A percentile compares a stretch with the other conserved stretches of the same genome.
Evolutionary conservation across 2,888 invertebrate genomes (phyloP).

Genomic region (Drosophila merina): DNA sequence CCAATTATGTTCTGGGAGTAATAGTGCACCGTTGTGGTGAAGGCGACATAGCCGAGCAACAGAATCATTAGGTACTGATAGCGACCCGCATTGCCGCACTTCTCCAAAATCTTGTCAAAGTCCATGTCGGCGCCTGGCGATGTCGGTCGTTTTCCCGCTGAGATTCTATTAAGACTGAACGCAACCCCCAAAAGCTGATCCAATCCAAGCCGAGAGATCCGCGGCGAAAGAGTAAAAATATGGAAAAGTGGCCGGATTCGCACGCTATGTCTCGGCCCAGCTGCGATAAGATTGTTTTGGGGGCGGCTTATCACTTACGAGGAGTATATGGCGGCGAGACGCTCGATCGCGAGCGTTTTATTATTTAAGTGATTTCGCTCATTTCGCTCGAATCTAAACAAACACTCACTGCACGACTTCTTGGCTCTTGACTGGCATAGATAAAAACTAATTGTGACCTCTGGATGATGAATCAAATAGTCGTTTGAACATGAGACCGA

Average conservation of each 20-base stretch:
- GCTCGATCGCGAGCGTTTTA: constrained; percentile 59
- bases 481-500: background rate
- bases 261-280: constrained; percentile 19
- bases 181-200: constrained; percentile 12
- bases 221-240: constrained; percentile 35
- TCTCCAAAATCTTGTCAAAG: constrained; percentile 85
- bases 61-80: constrained; percentile 85
- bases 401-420: constrained; percentile 30
- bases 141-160: constrained; percentile 41
- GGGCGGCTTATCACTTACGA: constrained; percentile 20
- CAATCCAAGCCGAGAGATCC: constrained; percentile 8
- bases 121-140: constrained; percentile 71
- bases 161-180: constrained; percentile 67
- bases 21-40: constrained; percentile 85
- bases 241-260: constrained; percentile 42
- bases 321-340: constrained; percentile 13
- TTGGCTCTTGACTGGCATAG: constrained; percentile 15
- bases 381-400: constrained; percentile 60
- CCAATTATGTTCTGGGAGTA: constrained; percentile 86
- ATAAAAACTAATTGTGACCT: constrained; percentile 34
- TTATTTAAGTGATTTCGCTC: constrained; percentile 69
- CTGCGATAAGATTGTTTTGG: constrained; percentile 65
- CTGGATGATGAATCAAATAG: constrained; percentile 22
- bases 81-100: constrained; percentile 85
- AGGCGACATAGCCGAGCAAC: constrained; percentile 85